These are phyloP conservation scores for Pipistrellus pipistrellus DNA, from an alignment of 2,797 vertebrate genomes.

Conservation along the genomic window DNA sequence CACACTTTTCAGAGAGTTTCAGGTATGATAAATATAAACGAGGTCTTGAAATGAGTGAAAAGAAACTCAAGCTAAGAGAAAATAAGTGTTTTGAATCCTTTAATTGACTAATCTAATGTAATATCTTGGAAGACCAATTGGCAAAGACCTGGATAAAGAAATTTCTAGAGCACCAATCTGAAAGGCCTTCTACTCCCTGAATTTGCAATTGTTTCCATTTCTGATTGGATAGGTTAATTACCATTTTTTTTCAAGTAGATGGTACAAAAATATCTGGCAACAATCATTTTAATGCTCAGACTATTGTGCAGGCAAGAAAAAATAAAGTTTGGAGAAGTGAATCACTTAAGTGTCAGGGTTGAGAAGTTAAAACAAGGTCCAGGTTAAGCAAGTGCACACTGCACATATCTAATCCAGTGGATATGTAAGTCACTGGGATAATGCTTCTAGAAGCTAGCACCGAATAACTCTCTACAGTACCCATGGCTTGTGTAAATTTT, in stretches of 20 bases:
- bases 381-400: not conserved
- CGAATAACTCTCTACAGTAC: not conserved
- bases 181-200: not conserved
- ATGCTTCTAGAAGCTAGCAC: not conserved
- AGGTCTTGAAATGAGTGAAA: not conserved
- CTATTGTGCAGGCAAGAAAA: not conserved
- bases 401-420: too few species aligned
- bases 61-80: slow-evolving; percentile 26
- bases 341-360: not conserved
- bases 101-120: not conserved
- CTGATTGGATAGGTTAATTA: not conserved
- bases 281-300: not conserved
- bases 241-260: not conserved
- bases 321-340: not conserved
- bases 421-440: not conserved
- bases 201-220: slow-evolving; percentile 19
- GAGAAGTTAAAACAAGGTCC: slow-evolving; percentile 19
- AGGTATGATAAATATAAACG: not conserved
- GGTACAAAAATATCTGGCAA: not conserved
- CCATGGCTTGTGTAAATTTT: not conserved
- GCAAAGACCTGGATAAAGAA: slow-evolving; percentile 4
- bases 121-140: not conserved
- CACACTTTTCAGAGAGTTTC: not conserved
- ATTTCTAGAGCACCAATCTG: not conserved
- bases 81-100: not conserved